phyloP scores from a whole-genome alignment of 2,797 vertebrate genomes.

The Amniataba percoides region DNA sequence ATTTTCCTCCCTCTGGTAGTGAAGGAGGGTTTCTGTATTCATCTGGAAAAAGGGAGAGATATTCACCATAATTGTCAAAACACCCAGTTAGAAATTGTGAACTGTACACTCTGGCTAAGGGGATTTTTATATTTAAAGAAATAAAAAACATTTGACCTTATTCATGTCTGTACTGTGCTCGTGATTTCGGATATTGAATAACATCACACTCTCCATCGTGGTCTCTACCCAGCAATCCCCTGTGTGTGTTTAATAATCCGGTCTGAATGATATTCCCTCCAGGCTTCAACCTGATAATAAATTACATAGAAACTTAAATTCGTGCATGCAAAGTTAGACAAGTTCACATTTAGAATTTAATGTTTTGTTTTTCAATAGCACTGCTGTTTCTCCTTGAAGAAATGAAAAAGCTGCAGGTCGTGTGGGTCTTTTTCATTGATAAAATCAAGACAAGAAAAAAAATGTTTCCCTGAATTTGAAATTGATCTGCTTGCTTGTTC shows the following conservation, averaged over 20 bases:
- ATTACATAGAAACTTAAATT: background rate
- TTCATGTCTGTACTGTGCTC: constrained; percentile 29
- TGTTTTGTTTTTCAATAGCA: no score
- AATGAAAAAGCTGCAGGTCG: background rate
- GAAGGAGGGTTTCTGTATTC: constrained; percentile 55
- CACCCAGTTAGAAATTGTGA: constrained; percentile 86
- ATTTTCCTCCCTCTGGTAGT: constrained; percentile 35
- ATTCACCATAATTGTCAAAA: constrained; percentile 86
- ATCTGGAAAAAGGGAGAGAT: constrained; percentile 54
- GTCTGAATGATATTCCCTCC: background rate
- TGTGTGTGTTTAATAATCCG: background rate
- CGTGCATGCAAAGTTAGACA: background rate
- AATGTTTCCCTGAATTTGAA: background rate
- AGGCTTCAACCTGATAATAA: background rate
- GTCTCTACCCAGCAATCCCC: background rate
- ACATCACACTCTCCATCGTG: background rate
- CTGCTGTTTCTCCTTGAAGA: background rate
- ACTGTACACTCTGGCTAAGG: constrained; percentile 86
- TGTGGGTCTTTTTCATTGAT: background rate
- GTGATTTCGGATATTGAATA: background rate
- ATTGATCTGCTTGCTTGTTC: background rate
- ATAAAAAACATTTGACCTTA: constrained; percentile 82
- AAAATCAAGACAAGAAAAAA: background rate
- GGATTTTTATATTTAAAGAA: constrained; percentile 96
- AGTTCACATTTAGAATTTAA: background rate